Conservation (phyloP, 2,797 vertebrate species). For the Pangasius mekongensis region DNA sequence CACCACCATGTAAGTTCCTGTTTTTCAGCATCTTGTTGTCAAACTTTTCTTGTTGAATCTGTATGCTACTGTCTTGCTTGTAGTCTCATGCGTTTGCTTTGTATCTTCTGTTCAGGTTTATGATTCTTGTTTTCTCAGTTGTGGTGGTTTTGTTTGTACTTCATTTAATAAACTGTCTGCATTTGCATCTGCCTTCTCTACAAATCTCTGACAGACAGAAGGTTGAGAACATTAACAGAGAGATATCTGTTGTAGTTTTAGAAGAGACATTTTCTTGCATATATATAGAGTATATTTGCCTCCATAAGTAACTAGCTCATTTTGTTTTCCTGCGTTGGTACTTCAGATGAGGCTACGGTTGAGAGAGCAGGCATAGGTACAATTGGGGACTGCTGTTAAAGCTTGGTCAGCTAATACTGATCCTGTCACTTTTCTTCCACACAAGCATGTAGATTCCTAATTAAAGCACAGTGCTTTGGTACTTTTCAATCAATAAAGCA, state of each 20-base stretch:
- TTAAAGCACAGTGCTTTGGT: conserved; percentile 47
- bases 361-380: conserved; percentile 5
- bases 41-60: too few species aligned
- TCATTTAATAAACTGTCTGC: too few species aligned
- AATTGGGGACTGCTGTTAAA: conserved; percentile 37
- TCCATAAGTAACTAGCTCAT: conserved; percentile 16
- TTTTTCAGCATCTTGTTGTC: too few species aligned
- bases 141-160: too few species aligned
- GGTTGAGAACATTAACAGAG: neutral
- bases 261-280: neutral
- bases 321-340: neutral
- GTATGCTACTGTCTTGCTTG: too few species aligned
- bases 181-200: too few species aligned
- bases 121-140: too few species aligned
- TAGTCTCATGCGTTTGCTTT: too few species aligned
- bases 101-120: too few species aligned
- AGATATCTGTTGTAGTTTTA: neutral
- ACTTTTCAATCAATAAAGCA: conserved; percentile 54
- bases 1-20: too few species aligned
- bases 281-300: neutral
- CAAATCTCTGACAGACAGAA: neutral
- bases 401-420: conserved; percentile 36
- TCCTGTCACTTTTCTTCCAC: conserved; percentile 29
- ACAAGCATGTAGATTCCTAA: conserved; percentile 49
- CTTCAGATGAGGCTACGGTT: conserved; percentile 15